Conservation (phyloP, 2,797 vertebrate species). For the Decapterus maruadsi region DNA sequence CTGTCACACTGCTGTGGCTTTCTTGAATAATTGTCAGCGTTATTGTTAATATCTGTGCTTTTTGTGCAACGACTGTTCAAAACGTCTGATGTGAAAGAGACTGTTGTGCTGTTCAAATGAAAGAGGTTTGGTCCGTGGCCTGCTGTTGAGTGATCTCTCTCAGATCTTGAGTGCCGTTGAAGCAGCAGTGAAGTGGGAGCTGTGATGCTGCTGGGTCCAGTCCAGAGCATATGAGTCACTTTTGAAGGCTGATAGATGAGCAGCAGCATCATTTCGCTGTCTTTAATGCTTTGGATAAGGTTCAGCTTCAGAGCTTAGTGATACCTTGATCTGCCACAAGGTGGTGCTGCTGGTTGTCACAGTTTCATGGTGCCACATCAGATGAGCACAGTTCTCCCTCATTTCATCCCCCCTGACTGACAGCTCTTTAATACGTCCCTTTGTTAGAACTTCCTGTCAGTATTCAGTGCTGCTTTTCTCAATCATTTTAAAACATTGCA, state of each 20-base stretch:
- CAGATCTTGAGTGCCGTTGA: not conserved
- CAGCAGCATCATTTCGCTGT: not conserved
- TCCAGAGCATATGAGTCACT: not conserved
- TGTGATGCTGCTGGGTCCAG: not conserved
- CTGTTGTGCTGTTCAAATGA: not conserved
- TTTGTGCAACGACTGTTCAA: not conserved
- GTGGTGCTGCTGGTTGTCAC: slow-evolving; percentile 37
- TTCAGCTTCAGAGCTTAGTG: not conserved
- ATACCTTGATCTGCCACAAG: slow-evolving; percentile 24
- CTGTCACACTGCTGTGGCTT: not conserved
- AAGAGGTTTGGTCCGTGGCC: not conserved
- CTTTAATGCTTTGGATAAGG: not conserved
- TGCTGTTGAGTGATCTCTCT: not conserved
- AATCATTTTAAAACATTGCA: not conserved
- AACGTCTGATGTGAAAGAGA: not conserved
- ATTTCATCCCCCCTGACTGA: not conserved
- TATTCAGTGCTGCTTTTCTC: not conserved
- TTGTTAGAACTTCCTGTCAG: not conserved
- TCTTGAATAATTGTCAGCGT: not conserved
- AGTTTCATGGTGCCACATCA: not conserved
- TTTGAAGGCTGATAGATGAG: not conserved
- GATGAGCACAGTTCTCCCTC: not conserved
- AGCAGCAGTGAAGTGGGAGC: not conserved
- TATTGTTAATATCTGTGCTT: not conserved
- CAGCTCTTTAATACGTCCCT: not conserved